phyloP scores from a whole-genome alignment of 2,888 invertebrate species.

The Antheraea yamamai region DNA sequence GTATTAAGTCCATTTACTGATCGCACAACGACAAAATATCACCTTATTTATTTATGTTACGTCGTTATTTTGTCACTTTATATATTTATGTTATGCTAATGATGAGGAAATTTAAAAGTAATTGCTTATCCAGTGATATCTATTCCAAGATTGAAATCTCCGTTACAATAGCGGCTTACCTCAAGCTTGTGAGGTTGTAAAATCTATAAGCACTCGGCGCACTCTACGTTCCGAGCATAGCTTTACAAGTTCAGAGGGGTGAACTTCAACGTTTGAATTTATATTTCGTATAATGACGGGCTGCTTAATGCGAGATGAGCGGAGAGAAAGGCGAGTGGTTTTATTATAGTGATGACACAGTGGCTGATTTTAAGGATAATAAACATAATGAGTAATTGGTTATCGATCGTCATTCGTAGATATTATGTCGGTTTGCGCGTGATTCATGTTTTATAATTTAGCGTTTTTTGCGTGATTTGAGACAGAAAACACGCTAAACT shows the following conservation, averaged over 20 bases:
- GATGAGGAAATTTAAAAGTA: background rate
- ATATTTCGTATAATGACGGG: background rate
- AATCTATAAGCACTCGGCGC: constrained; percentile 13
- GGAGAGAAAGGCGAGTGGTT: background rate
- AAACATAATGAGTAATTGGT: background rate
- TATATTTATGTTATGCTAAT: too few relatives aligned
- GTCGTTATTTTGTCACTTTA: too few relatives aligned
- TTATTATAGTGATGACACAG: background rate
- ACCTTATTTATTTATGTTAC: too few relatives aligned
- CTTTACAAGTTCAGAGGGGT: constrained; percentile 10
- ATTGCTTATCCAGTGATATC: constrained; percentile 7
- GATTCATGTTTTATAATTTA: too few relatives aligned
- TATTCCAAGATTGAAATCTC: background rate
- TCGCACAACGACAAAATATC: too few relatives aligned
- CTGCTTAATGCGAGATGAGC: background rate
- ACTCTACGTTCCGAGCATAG: constrained; percentile 9
- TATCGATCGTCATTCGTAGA: too few relatives aligned
- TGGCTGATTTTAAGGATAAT: too few relatives aligned
- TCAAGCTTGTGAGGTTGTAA: constrained; percentile 24
- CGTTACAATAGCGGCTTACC: background rate
- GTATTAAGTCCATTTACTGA: too few relatives aligned
- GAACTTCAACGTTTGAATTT: constrained; percentile 1
- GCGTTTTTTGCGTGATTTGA: too few relatives aligned
- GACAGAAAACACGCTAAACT: too few relatives aligned
- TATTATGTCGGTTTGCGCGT: too few relatives aligned